Base-by-base conservation (phyloP, 1,140 invertebrate genomes). In the Orius laevigatus region DNA sequence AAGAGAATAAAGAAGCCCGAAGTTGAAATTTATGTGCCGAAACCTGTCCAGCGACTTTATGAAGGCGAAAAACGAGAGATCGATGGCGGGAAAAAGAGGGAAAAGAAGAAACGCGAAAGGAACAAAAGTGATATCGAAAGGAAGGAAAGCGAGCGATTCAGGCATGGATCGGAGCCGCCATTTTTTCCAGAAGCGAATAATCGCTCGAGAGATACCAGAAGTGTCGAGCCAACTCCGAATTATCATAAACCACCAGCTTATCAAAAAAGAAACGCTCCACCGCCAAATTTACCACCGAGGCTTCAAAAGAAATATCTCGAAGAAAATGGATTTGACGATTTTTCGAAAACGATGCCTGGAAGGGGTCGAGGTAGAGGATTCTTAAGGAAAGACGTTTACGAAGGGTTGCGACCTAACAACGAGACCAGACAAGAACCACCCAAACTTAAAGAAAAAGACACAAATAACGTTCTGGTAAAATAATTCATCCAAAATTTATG, bases 11-110 rank as follows among this genome's bases (percentile, higher is more conserved):
- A 42, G 25, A 50, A 50, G 36, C 48, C 48, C 19, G 47, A 48
- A 16, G 31, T 16, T 44, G 48, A 20, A n/a, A 43, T 35, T 3
- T 50, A 50, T 44, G 34, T 50, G 14, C 48, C 48, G 1, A 50
- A 42, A 25, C 25, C 40, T 1, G 47, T 48, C 3, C 40, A 32
- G 15, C n/a, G 36, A 12, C 34, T 19, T 2, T 20, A 39, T 8
- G 15, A 11, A 20, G 5, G 9, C 19, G 46, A 48, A 48, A 33
- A 33, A 16, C 1, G 15, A 16, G 43, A 12, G 2, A 16, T 8
- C 20, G 14, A 14, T 8, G 25, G 8, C 12, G 3, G 2, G 16
- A 10, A 16, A 25, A 36, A 46, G 5, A 2, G 11, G 3, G 20
- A 19, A 38, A 48, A 20, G 16, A 34, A 46, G 5, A 34, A 6